Percentiles rank a stretch among this genome's conserved stretches.
Conservation (phyloP, 2,797 vertebrate species). For the Gymnothorax reevesii region DNA sequence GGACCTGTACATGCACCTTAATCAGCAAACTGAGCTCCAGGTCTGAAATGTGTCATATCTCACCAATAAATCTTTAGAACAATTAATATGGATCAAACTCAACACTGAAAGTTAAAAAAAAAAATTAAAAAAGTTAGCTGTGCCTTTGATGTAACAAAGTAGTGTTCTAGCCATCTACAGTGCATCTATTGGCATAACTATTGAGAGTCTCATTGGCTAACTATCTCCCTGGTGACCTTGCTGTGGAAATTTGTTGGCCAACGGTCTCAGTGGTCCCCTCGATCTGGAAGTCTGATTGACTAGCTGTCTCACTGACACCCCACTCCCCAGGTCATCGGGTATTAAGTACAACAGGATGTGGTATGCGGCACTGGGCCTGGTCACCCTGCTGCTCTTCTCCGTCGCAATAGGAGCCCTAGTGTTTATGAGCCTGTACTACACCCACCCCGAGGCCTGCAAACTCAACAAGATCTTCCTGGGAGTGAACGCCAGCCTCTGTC, state of each 20-base stretch:
- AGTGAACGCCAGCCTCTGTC: conserved; percentile 86
- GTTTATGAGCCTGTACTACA: conserved; percentile 88
- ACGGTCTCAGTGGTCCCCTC: background rate
- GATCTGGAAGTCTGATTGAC: background rate
- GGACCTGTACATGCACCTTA: too few relatives aligned
- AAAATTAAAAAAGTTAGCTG: background rate
- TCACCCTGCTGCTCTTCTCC: conserved; percentile 85
- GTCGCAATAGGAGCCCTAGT: conserved; percentile 80
- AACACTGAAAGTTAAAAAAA: too few relatives aligned
- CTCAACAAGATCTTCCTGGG: conserved; percentile 92
- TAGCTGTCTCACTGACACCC: background rate
- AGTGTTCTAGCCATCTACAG: background rate
- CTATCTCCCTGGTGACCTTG: conserved; percentile 7
- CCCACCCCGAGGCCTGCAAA: conserved; percentile 78
- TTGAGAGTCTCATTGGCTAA: background rate
- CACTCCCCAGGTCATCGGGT: conserved; percentile 82
- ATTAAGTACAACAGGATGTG: conserved; percentile 84
- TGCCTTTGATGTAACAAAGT: background rate
- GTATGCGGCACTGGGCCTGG: conserved; percentile 87
- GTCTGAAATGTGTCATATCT: too few relatives aligned
- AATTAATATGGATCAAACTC: too few relatives aligned
- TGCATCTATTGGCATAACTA: background rate
- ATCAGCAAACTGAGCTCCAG: too few relatives aligned
- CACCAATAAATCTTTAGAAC: too few relatives aligned
- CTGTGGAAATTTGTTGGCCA: background rate